These are phyloP conservation scores for Lepidostoma basale DNA, from an alignment of 1,140 invertebrate species.

Conservation along the genomic window DNA sequence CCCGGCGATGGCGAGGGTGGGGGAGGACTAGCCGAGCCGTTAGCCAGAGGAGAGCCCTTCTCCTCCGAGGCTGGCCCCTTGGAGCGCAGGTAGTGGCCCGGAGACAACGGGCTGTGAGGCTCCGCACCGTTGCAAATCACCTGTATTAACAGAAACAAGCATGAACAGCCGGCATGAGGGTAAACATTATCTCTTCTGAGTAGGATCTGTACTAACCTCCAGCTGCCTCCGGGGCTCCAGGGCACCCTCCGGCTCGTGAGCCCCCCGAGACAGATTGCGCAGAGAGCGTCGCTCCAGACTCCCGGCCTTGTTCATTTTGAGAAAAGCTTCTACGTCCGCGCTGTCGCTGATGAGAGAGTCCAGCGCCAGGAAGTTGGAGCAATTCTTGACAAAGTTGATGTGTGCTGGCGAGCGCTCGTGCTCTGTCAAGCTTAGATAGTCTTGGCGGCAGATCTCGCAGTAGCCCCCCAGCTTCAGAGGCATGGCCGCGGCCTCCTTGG, in stretches of 20 bases:
- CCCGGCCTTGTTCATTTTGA: constrained; percentile 55
- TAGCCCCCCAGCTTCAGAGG: constrained; percentile 59
- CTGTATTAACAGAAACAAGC: too few relatives aligned
- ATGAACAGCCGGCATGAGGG: too few relatives aligned
- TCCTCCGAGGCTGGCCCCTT: constrained; percentile 46
- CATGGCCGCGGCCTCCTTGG: constrained; percentile 53
- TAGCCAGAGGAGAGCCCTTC: constrained; percentile 25
- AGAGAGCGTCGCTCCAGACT: constrained; percentile 53
- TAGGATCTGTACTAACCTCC: too few relatives aligned
- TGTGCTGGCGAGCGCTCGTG: constrained; percentile 76
- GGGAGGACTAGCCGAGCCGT: constrained; percentile 36
- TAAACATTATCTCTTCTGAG: too few relatives aligned
- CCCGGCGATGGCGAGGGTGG: not conserved
- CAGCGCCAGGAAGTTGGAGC: constrained; percentile 71
- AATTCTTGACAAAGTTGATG: constrained; percentile 71
- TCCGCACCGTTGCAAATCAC: constrained; percentile 53
- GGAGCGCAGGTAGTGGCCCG: constrained; percentile 47
- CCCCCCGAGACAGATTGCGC: constrained; percentile 48
- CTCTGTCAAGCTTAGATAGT: constrained; percentile 69
- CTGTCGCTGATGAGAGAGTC: constrained; percentile 69
- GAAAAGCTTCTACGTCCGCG: constrained; percentile 67
- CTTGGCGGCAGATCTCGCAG: constrained; percentile 76
- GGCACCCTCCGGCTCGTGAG: constrained; percentile 15
- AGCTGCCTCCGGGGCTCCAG: constrained; percentile 25
- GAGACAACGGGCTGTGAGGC: not conserved